Evolutionary conservation across 1,140 invertebrate species (phyloP), one percentile per base, ranked within the genome.

Genomic region (Prorops nasuta): DNA sequence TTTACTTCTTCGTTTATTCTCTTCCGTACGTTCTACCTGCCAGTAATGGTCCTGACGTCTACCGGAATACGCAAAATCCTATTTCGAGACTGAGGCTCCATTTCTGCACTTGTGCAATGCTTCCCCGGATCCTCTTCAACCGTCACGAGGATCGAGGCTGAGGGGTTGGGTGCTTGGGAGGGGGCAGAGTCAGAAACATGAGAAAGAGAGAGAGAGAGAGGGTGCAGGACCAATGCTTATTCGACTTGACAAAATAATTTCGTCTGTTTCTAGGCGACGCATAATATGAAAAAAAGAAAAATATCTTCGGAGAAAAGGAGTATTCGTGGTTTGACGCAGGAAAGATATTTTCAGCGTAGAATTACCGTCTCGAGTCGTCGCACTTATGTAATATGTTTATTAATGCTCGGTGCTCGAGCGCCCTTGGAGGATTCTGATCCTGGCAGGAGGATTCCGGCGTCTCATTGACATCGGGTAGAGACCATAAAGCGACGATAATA

Each of bases 41-140:
- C 62, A 59, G 67, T 73, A 73, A 73, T 74, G 72, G 71, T 66
- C 64, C 64, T 70, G 71, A 73, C 69, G 68, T 72, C 69, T 73
- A 66, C 68, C 58, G 65, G 67, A 74, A 74, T 72, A 72, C 68
- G 71, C 66, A 64, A 74, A 74, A 74, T 74, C 71, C 71, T 74
- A 72, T 74, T 74, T 72, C 64, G 63, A 54, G 60, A 51, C 14
- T 34, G 19, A 22, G 43, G 20, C 22, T 17, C 34, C 44, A 24
- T 14, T 14, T 36, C 42, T 36, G 19, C 43, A 38, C 34, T 44
- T 22, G 55, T 28, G 4, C 24, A 4, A 28, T 10, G 4, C 24
- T 28, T 28, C 10, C 24, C 4, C 24, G 24, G 10, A 28, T 28
- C 24, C 10, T 10, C 4, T 10, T 28, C 24, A 28, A 4, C 24